Evolutionary conservation across 2,113 vertebrate genomes (phyloP), one percentile per base, ranked within the genome.

Genomic region (Eudyptes chrysolophus): DNA sequence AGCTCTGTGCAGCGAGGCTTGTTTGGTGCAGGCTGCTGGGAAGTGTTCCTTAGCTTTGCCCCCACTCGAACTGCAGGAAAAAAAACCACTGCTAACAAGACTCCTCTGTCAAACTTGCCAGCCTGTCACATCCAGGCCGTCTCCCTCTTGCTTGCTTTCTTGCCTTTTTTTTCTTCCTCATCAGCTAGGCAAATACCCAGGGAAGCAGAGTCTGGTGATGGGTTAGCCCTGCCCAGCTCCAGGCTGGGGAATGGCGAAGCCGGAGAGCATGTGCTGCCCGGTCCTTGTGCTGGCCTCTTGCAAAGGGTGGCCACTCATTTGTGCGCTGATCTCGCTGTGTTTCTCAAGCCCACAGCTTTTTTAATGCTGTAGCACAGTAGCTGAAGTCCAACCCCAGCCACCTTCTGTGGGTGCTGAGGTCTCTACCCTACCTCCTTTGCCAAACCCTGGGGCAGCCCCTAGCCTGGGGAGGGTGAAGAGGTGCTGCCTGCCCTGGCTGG

Each of bases 51-150:
- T 89, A 86, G 86, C 77, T 92, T 51, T 95, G 36, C 72, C 83
- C 52, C 16, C 0, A 3, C 69, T 95, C 30, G 1, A 82, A 24
- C 60, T 32, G 15, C 84, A 51, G 57, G 58, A 51, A 19, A 24
- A 72, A 87, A 84, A 1, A 19, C 18, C 0, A 1, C 77, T 84
- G 36, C 74, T 89, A 77, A 87, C 57, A 49, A 89, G 95, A 86
- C 69, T 94, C 27, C 61, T 65, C 44, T 94, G 94, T 95, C 89
- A 57, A 9, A 58, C 58, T 87, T 27, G 27, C 91, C 83, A 79
- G 94, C 65, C 72, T 95, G 84, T 97, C 89, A 68, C 38, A 72
- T 96, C 72, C 86, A 89, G 61, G 13, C 84, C 4, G 2, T 87
- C 81, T 95, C 49, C 60, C 80, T 62, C 55, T 55, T 64, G 48